Evolutionary conservation across 2,113 vertebrate species (phyloP).

Genomic region (Carettochelys insculpta): DNA sequence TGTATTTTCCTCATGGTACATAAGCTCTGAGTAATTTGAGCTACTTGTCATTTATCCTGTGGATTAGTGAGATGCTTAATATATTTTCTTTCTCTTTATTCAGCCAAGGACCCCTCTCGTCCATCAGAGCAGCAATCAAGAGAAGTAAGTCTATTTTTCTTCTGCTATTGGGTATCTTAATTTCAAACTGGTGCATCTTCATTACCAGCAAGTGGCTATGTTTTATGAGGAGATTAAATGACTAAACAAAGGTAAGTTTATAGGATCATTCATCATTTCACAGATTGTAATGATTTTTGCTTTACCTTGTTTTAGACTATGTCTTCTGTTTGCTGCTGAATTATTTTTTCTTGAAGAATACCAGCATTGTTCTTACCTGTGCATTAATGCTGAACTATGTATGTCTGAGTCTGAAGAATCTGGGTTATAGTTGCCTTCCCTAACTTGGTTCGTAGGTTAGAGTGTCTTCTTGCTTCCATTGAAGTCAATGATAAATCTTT

Average conservation of each 20-base stretch:
- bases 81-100: constrained; percentile 62
- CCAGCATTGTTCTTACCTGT: constrained; percentile 21
- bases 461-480: neutral
- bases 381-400: neutral
- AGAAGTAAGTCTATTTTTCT: constrained; percentile 86
- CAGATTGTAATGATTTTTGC: neutral
- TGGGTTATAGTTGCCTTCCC: neutral
- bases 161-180: constrained; percentile 27
- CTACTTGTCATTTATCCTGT: constrained; percentile 3
- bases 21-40: neutral
- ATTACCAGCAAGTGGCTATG: constrained; percentile 31
- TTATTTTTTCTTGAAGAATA: constrained; percentile 16
- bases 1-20: neutral
- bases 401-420: neutral
- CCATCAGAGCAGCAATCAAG: constrained; percentile 91
- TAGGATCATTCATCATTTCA: neutral
- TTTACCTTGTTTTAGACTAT: neutral
- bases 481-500: neutral
- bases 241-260: neutral
- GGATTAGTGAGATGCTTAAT: constrained; percentile 11
- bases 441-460: neutral
- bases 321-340: neutral
- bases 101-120: constrained; percentile 90
- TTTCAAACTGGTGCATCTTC: constrained; percentile 15
- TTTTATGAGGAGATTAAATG: constrained; percentile 25